Base-by-base conservation (phyloP, 1,140 invertebrate genomes). In the Bombus soroeensis region DNA sequence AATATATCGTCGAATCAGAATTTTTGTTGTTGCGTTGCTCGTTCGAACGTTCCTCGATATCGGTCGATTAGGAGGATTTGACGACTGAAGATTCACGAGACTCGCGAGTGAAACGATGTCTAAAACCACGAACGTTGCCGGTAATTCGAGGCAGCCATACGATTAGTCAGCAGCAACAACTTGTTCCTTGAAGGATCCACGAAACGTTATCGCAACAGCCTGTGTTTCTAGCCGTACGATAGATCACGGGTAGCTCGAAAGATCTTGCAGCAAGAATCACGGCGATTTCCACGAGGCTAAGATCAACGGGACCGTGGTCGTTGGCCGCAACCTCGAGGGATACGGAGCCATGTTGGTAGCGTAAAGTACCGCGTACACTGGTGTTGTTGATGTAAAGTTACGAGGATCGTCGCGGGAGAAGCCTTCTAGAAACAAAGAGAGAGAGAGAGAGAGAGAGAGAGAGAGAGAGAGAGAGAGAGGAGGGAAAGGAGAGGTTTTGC, bases 331-430 rank as follows among this genome's bases (percentile, higher is more conserved):
- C 15, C 43, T 83, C 74, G 62, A 43, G 62, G 28, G 34, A 28
- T 47, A 72, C 39, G 8, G 47, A 53, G 74, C 12, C 3, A 70
- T 32, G 12, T 32, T 71, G n/a, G 59, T 22, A 18, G 12, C 64
- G 82, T 75, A 15, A 66, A 70, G 70, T 28, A 41, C 34, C 43
- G 47, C 47, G 18, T 53, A 53, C 47, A 22, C 47, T 53, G 47
- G 47, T 53, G 13, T 28, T 12, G 81, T 70, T 83, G 74, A 83
- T 83, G 81, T 10, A 77, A 83, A 83, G 62, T 83, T 83, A 83
- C 76, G 76, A 41, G n/a, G 34, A n/a, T 37, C 53, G 34, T 12
- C 6, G 66, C 47, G 47, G 47, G 47, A 53, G 47, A 53, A 53
- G 1, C 47, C 1, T 53, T 53, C 47, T 53, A 53, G 47, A 6